These are phyloP conservation scores for Torymus texanus DNA, from an alignment of 2,888 invertebrate genomes.

Conservation along the genomic window DNA sequence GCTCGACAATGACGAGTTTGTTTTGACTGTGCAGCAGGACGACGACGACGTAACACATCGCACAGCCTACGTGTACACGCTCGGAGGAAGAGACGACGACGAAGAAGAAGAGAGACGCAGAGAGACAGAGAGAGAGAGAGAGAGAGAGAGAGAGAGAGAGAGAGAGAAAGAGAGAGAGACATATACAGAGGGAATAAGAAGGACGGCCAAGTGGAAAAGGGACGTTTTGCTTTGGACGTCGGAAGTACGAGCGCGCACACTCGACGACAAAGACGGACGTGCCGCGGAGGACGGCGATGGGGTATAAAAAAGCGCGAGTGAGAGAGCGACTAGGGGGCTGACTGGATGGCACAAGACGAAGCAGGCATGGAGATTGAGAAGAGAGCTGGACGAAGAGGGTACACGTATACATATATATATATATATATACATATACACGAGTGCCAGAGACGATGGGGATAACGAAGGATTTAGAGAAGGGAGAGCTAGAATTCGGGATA, in stretches of 20 bases:
- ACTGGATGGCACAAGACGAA: not conserved
- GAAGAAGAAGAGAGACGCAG: not conserved
- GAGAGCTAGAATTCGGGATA: not conserved
- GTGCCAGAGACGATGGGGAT: not conserved
- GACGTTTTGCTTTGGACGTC: conserved; percentile 2
- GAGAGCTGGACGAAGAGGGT: conserved; percentile 2
- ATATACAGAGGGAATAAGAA: too few species aligned
- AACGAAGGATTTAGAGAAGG: conserved; percentile 10
- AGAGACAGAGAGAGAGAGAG: not conserved
- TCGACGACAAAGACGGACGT: conserved; percentile 38
- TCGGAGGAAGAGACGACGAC: not conserved
- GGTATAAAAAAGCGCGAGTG: not conserved
- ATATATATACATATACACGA: too few species aligned
- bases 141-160: too few species aligned
- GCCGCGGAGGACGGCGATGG: conserved; percentile 17
- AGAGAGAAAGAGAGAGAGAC: not conserved
- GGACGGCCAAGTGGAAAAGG: conserved; percentile 31
- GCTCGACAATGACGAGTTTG: conserved; percentile 39
- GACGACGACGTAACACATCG: not conserved
- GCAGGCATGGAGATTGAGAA: conserved; percentile 17
- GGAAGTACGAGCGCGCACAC: conserved; percentile 4
- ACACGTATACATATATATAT: too few species aligned
- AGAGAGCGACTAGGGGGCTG: not conserved
- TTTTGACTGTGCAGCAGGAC: conserved; percentile 30
- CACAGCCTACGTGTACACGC: not conserved